phyloP scores from a whole-genome alignment of 2,113 vertebrate genomes.

The Cottus gobio region DNA sequence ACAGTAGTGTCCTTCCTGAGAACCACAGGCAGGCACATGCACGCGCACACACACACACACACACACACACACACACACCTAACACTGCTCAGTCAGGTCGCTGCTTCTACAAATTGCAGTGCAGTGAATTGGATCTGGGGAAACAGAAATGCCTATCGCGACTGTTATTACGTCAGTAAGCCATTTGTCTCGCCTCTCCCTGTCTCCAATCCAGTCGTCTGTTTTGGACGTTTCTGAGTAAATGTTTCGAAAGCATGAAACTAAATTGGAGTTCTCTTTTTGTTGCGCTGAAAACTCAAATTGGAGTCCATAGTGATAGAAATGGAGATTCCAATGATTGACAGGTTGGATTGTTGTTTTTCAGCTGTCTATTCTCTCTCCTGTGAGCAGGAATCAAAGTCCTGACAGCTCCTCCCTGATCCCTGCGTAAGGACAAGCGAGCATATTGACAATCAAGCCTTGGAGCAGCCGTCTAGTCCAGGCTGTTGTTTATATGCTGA shows the following conservation, averaged over 20 bases:
- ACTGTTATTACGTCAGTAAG: not conserved
- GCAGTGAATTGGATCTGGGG: not conserved
- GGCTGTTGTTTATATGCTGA: slow-evolving; percentile 74
- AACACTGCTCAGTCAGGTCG: not conserved
- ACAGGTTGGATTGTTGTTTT: slow-evolving; percentile 60
- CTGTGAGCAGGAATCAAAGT: slow-evolving; percentile 66
- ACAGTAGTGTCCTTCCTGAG: not conserved
- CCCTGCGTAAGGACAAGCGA: slow-evolving; percentile 72
- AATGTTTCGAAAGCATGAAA: slow-evolving; percentile 25
- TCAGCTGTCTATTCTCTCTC: slow-evolving; percentile 69
- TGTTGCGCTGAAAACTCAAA: slow-evolving; percentile 36
- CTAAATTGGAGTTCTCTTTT: slow-evolving; percentile 12
- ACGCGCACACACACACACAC: not conserved
- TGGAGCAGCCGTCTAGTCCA: slow-evolving; percentile 38
- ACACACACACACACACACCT: not conserved
- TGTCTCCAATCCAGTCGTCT: slow-evolving; percentile 2
- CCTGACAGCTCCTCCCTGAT: slow-evolving; percentile 68
- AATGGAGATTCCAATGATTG: slow-evolving; percentile 52
- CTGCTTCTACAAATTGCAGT: not conserved
- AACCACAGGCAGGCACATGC: not conserved
- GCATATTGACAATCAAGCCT: slow-evolving; percentile 67
- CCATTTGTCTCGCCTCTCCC: not conserved
- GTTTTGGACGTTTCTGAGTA: slow-evolving; percentile 24
- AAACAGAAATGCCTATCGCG: not conserved
- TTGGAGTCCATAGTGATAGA: slow-evolving; percentile 30